Base-by-base conservation (phyloP, 2,113 vertebrate genomes). In the Oreotragus oreotragus region DNA sequence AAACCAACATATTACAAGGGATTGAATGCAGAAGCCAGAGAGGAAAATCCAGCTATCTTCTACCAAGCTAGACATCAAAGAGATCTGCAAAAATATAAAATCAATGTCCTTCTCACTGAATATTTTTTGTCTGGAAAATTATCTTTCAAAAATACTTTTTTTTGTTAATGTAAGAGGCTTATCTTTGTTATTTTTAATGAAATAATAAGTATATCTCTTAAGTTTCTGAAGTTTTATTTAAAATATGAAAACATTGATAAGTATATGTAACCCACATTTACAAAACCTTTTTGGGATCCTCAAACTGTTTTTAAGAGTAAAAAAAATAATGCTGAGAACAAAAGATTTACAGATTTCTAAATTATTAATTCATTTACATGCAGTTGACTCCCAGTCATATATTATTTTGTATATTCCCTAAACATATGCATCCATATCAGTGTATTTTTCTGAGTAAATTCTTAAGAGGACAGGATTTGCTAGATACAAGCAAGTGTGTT, bases 291-390 rank as follows among this genome's bases (percentile, higher is more conserved):
- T 47, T 30, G 76, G 76, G 27, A 47, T 79, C 76, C 76, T 79
- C 43, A 79, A 47, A 47, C 27, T 47, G 28, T 30, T 79, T 79
- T 79, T 79, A 47, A 79, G 76, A 47, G 76, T 16, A 47, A 79
- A 93, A 95, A 97, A 92, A 95, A 80, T 39, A 90, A 92, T 66
- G 19, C 58, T 36, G 53, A 97, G 86, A 53, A 90, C n/a, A 79
- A 87, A 85, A 62, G 73, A 55, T 77, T 66, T 55, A 84, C 89
- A 51, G 70, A 80, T 73, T 60, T 81, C 73, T 87, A 83, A 88
- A 84, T 81, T 89, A 80, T 58, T 53, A 57, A 88, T 55, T 94
- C 28, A 43, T 58, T 43, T 47, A 62, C 47, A 47, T 93, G 87
- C 14, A 43, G 9, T 28, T 94, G 62, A 88, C 28, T 57, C 55